These are phyloP conservation scores for Hirtodrosophila duncani DNA, from an alignment of 2,888 invertebrate species.

Conservation along the genomic window DNA sequence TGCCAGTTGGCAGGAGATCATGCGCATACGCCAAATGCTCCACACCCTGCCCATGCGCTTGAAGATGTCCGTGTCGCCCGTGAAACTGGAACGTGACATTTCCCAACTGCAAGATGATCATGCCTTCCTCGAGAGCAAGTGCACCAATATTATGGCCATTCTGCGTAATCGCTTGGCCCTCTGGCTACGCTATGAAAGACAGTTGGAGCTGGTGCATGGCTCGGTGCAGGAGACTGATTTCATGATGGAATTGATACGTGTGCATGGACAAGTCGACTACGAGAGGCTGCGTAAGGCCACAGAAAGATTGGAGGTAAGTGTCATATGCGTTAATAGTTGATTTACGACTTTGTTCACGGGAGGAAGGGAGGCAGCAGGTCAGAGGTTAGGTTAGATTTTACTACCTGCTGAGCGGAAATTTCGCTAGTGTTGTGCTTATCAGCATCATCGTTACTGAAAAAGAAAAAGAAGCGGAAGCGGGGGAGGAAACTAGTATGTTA, in stretches of 20 bases:
- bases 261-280: constrained; percentile 91
- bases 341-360: constrained; percentile 24
- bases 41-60: constrained; percentile 88
- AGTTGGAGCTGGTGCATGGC: constrained; percentile 88
- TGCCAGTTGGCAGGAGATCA: constrained; percentile 87
- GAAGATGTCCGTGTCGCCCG: constrained; percentile 87
- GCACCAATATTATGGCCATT: constrained; percentile 83
- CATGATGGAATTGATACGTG: constrained; percentile 90
- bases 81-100: constrained; percentile 87
- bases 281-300: constrained; percentile 89
- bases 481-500: too few species aligned
- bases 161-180: constrained; percentile 83
- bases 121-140: constrained; percentile 85
- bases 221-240: constrained; percentile 91
- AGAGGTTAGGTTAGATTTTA: neutral
- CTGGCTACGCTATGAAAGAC: constrained; percentile 88
- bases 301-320: constrained; percentile 88
- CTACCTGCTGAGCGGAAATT: constrained; percentile 32
- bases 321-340: too few species aligned
- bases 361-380: neutral
- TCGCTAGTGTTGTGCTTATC: constrained; percentile 22
- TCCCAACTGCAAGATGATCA: constrained; percentile 87
- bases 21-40: constrained; percentile 85
- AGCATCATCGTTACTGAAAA: neutral
- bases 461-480: too few species aligned